These are phyloP conservation scores for Patella vulgata DNA, from an alignment of 1,140 invertebrate genomes.

Conservation along the genomic window DNA sequence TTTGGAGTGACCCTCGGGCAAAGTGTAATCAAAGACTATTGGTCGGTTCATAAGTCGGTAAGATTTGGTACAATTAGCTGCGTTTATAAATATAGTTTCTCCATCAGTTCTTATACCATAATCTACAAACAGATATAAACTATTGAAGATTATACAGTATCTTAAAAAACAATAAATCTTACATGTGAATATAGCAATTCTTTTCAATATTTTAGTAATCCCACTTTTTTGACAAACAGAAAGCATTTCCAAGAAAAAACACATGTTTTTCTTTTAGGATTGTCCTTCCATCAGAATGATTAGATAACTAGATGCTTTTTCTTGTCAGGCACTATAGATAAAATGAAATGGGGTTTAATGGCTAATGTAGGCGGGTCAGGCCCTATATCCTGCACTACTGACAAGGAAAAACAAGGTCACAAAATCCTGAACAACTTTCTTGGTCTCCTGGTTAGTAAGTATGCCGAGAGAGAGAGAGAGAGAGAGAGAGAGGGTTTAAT, in stretches of 20 bases:
- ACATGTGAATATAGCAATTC: not conserved
- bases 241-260: not conserved
- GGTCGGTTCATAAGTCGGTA: constrained; percentile 82
- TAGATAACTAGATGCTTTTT: too few relatives aligned
- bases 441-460: not conserved
- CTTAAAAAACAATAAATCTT: not conserved
- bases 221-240: not conserved
- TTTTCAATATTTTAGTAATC: not conserved
- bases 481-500: not conserved
- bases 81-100: constrained; percentile 84
- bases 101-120: constrained; percentile 77
- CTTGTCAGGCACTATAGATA: too few relatives aligned
- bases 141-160: not conserved
- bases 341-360: too few relatives aligned
- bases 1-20: constrained; percentile 71
- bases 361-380: too few relatives aligned
- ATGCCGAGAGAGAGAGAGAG: not conserved
- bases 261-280: not conserved
- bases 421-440: not conserved
- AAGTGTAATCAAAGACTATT: constrained; percentile 82
- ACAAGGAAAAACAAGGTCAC: not conserved
- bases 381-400: too few relatives aligned
- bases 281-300: not conserved
- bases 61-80: constrained; percentile 83
- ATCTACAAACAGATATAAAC: constrained; percentile 44